These are phyloP conservation scores for Elephantulus edwardii DNA, from an alignment of 2,113 vertebrate species.

Conservation along the genomic window DNA sequence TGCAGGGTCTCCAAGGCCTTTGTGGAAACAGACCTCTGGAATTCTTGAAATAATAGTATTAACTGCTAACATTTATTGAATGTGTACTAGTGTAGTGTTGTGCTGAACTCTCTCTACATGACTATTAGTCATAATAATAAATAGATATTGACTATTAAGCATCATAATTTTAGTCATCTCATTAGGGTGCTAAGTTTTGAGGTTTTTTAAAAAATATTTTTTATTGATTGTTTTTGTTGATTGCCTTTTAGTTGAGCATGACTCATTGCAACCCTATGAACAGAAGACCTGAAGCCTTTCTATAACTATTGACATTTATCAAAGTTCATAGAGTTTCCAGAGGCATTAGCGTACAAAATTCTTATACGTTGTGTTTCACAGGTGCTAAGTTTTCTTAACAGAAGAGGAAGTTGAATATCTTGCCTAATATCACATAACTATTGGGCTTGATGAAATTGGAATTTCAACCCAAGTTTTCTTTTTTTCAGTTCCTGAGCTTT, in stretches of 20 bases:
- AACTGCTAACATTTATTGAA: not conserved
- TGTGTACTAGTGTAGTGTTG: not conserved
- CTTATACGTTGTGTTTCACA: no score
- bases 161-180: not conserved
- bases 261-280: no score
- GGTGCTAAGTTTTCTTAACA: not conserved
- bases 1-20: no score
- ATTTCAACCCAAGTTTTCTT: not conserved
- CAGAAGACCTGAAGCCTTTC: no score
- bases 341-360: no score
- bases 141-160: not conserved
- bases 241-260: no score
- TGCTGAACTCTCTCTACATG: not conserved
- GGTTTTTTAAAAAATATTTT: no score
- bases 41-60: constrained; percentile 7
- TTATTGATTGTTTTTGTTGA: no score
- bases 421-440: not conserved
- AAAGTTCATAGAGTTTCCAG: no score
- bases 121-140: no score
- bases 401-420: not conserved
- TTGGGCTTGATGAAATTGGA: not conserved
- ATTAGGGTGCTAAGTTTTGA: not conserved
- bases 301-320: no score
- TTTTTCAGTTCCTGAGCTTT: not conserved
- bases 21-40: no score